phyloP scores from a whole-genome alignment of 2,113 vertebrate species.

The Cyanocitta stelleri region DNA sequence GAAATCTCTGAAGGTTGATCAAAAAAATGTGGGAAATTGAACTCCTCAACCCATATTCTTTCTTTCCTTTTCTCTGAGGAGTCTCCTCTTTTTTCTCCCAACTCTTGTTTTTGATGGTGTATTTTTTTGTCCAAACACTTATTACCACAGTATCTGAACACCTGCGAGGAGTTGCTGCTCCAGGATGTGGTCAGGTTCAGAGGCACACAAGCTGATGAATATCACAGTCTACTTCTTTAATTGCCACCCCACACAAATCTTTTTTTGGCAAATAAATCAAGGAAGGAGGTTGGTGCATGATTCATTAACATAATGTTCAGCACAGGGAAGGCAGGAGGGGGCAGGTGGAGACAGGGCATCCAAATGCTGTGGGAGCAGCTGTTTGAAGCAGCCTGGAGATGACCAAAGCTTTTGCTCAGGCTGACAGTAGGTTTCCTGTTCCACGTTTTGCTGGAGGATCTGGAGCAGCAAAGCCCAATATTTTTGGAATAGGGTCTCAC shows the following conservation, averaged over 20 bases:
- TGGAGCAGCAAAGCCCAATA: neutral
- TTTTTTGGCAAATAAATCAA: neutral
- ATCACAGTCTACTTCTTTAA: neutral
- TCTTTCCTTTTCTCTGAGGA: neutral
- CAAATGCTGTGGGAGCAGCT: neutral
- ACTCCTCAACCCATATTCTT: neutral
- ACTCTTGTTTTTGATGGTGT: neutral
- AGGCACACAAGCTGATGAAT: neutral
- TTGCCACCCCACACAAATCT: neutral
- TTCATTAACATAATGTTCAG: neutral
- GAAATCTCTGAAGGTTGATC: neutral
- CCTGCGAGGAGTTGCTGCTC: neutral
- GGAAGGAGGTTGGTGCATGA: neutral
- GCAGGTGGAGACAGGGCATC: constrained; percentile 6
- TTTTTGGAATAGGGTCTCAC: neutral
- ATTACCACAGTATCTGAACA: neutral
- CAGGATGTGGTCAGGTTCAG: neutral
- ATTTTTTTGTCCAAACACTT: neutral
- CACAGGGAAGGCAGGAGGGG: neutral
- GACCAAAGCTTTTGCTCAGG: neutral
- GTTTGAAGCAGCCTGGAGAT: neutral
- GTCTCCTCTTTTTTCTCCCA: neutral
- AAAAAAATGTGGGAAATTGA: neutral
- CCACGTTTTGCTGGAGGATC: neutral
- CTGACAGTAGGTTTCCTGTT: neutral